Base-by-base conservation (phyloP, 1,140 invertebrate species). In the Papilio polytes region DNA sequence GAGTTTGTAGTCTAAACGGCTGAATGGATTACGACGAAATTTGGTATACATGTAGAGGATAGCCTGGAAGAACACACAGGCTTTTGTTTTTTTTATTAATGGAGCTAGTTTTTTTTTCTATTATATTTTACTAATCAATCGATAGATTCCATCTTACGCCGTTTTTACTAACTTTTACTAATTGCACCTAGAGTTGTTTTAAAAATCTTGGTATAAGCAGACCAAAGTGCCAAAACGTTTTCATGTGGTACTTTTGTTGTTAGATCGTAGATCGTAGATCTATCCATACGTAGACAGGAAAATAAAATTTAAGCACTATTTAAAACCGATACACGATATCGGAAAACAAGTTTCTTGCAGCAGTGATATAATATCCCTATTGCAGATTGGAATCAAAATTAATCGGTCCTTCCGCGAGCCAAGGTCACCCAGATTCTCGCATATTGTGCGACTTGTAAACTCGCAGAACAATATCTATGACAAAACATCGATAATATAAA, bases 321-420 rank as follows among this genome's bases (percentile, higher is more conserved):
- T 31, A 36, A 70, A 70, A 70, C 26, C 63, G 26, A 70, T 36
- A 15, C 26, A 9, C 10, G 10, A 26, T 63, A 12, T 31, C 12
- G 72, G 70, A 80, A 79, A 85, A 86, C 84, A 80, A 84, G 86
- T 85, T 86, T 84, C 79, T 70, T 70, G 79, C 79, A 66, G 51
- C 44, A 78, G 76, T 80, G 84, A 82, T 63, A 81, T 80, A 31
- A 36, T 85, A 85, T 85, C 82, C 84, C 72, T 81, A 73, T 31
- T 56, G 53, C 22, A 86, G 85, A 86, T 86, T 80, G 81, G 83
- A 85, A 89, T 87, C 87, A 86, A 86, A 85, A 88, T 87, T 84
- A 85, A 89, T 88, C 63, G 80, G 77, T 85, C 85, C 84, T 83
- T 85, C 26, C 26, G 59, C 22, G 63, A 66, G 63, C 63, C 63